These are phyloP conservation scores for Mesochorus sp. DNA, from an alignment of 2,888 invertebrate species.

Conservation along the genomic window DNA sequence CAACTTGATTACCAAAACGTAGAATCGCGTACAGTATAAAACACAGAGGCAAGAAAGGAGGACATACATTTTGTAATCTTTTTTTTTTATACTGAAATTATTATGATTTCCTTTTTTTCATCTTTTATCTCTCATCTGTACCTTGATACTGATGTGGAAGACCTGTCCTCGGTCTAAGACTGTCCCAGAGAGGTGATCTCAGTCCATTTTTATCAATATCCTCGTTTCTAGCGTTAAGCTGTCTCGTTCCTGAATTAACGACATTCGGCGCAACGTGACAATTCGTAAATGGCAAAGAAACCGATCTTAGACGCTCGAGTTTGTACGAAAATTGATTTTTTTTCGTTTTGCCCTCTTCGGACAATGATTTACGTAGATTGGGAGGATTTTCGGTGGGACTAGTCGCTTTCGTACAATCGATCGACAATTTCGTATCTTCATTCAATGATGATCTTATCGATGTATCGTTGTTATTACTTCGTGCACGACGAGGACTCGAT, in stretches of 20 bases:
- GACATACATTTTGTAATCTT: background rate
- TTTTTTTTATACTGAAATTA: background rate
- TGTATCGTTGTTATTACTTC: constrained; percentile 68
- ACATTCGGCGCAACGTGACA: constrained; percentile 47
- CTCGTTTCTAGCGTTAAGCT: constrained; percentile 69
- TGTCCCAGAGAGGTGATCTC: constrained; percentile 76
- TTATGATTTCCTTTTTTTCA: constrained; percentile 11
- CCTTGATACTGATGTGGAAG: constrained; percentile 80
- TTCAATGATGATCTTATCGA: constrained; percentile 62
- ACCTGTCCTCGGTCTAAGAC: constrained; percentile 76
- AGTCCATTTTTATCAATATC: constrained; percentile 70
- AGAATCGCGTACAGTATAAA: too few relatives aligned
- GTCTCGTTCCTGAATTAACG: constrained; percentile 50
- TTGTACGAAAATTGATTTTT: constrained; percentile 70
- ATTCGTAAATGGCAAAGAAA: constrained; percentile 75
- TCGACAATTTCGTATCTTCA: constrained; percentile 69
- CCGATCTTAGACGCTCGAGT: constrained; percentile 74
- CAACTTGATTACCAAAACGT: too few relatives aligned
- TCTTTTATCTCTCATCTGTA: constrained; percentile 77
- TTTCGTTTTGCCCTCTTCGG: constrained; percentile 66
- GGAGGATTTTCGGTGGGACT: constrained; percentile 40
- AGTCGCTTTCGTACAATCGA: constrained; percentile 66
- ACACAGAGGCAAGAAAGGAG: too few relatives aligned
- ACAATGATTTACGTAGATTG: constrained; percentile 70
- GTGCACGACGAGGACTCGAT: constrained; percentile 67